Evolutionary conservation across 23 tunicate species (phyloP).

Genomic region (Halocynthia roretzi): DNA sequence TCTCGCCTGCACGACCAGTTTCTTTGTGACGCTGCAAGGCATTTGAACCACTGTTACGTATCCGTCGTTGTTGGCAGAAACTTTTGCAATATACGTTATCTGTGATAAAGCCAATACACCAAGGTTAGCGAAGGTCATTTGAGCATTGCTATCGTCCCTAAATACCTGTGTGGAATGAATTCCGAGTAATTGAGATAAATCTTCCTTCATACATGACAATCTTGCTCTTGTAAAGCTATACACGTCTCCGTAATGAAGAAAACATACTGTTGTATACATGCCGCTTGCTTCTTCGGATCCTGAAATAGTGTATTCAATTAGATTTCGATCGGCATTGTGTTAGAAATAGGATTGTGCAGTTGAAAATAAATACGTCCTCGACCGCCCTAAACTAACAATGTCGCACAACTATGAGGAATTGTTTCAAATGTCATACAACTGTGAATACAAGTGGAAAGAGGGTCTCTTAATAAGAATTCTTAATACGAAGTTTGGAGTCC

Average conservation of each 20-base stretch:
- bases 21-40: constrained; percentile 60
- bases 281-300: constrained; percentile 78
- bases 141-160: not conserved
- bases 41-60: constrained; percentile 76
- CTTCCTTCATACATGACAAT: constrained; percentile 59
- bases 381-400: too few species aligned
- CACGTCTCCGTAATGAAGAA: constrained; percentile 75
- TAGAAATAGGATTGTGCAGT: too few species aligned
- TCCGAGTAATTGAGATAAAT: constrained; percentile 35
- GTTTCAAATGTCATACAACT: too few species aligned
- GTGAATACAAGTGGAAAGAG: too few species aligned
- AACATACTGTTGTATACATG: constrained; percentile 77
- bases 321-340: not conserved
- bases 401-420: too few species aligned
- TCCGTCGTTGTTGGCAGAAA: constrained; percentile 48
- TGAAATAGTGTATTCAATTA: constrained; percentile 3
- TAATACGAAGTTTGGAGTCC: too few species aligned
- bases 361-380: too few species aligned
- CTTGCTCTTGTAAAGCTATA: constrained; percentile 58
- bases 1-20: constrained; percentile 38
- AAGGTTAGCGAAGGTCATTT: not conserved
- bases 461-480: too few species aligned
- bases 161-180: constrained; percentile 61
- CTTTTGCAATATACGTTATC: constrained; percentile 71
- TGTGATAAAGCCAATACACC: constrained; percentile 10